Evolutionary conservation across 2,797 vertebrate genomes (phyloP).

Genomic region (Gymnodraco acuticeps): DNA sequence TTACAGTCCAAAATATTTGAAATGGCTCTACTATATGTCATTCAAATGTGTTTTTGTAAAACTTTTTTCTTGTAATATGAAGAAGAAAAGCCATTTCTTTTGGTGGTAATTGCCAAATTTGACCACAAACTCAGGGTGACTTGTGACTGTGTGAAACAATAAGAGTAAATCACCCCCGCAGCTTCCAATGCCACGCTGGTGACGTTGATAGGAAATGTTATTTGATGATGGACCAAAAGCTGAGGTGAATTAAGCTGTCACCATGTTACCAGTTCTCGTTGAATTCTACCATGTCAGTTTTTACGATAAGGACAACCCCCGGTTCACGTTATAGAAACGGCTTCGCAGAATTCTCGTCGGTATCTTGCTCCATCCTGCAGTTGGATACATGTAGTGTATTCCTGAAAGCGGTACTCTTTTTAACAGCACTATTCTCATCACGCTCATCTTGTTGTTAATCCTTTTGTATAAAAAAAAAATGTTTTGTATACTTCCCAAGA

Average conservation of each 20-base stretch:
- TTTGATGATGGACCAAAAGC: conserved; percentile 76
- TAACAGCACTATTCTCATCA: conserved; percentile 70
- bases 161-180: conserved; percentile 63
- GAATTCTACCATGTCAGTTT: conserved; percentile 83
- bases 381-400: conserved; percentile 46
- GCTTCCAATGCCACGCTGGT: conserved; percentile 52
- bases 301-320: conserved; percentile 76
- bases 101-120: conserved; percentile 95
- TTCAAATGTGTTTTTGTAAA: conserved; percentile 91
- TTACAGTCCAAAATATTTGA: conserved; percentile 83
- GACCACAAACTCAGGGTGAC: conserved; percentile 81
- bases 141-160: conserved; percentile 73
- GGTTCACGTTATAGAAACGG: conserved; percentile 77
- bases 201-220: conserved; percentile 57
- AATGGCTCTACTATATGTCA: conserved; percentile 87
- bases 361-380: conserved; percentile 45
- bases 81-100: conserved; percentile 91
- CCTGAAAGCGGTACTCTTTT: conserved; percentile 65
- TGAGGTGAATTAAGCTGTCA: conserved; percentile 69
- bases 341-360: conserved; percentile 81
- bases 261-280: conserved; percentile 84
- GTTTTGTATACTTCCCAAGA: conserved; percentile 73
- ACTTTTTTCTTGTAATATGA: conserved; percentile 87
- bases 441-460: conserved; percentile 67
- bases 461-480: conserved; percentile 68